Evolutionary conservation across 1,140 invertebrate species (phyloP).

Genomic region (Apis dorsata): DNA sequence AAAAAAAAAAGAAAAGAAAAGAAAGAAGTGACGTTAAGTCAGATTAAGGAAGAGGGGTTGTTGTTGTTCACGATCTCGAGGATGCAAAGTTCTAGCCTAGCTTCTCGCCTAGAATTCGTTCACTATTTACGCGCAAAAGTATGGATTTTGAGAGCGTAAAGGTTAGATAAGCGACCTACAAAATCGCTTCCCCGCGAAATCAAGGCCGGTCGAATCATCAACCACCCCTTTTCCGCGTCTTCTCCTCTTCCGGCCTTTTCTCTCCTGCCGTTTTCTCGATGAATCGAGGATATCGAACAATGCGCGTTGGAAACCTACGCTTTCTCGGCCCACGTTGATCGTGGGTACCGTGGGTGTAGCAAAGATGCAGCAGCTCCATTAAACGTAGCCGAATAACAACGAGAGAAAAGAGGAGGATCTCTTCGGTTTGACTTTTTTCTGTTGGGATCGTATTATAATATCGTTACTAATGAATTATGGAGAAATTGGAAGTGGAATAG

Average conservation of each 20-base stretch:
- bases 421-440: too few relatives aligned
- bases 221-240: not conserved
- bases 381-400: not conserved
- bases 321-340: conserved; percentile 36
- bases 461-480: too few relatives aligned
- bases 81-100: not conserved
- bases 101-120: not conserved
- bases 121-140: too few relatives aligned
- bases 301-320: conserved; percentile 53
- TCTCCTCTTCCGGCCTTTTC: too few relatives aligned
- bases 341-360: conserved; percentile 18
- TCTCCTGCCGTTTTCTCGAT: not conserved
- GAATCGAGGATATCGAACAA: conserved; percentile 38
- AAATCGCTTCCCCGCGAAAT: conserved; percentile 18
- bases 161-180: not conserved
- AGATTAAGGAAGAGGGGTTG: conserved; percentile 9
- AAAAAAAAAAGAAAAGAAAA: not conserved
- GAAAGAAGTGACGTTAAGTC: not conserved
- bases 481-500: too few relatives aligned
- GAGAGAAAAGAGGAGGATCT: not conserved
- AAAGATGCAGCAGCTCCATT: not conserved
- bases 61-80: not conserved
- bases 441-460: too few relatives aligned
- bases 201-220: conserved; percentile 32
- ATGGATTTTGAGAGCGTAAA: not conserved